Evolutionary conservation across 1,140 invertebrate species (phyloP).

Genomic region (Nephila pilipes): DNA sequence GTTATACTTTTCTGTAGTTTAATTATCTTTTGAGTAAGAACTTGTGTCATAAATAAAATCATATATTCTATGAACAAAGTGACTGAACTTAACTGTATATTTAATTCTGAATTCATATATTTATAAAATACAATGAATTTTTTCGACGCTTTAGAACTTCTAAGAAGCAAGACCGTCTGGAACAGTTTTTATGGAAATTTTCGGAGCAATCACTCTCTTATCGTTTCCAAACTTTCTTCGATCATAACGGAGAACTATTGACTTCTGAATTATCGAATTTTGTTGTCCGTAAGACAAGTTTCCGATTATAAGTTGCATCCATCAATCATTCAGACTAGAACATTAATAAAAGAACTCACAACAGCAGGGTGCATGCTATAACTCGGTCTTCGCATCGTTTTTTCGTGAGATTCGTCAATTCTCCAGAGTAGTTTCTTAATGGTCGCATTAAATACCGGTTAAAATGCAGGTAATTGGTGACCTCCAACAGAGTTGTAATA

Average conservation of each 20-base stretch:
- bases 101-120: too few relatives aligned
- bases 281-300: not conserved
- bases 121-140: too few relatives aligned
- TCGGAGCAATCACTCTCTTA: too few relatives aligned
- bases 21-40: too few relatives aligned
- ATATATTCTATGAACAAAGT: too few relatives aligned
- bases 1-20: too few relatives aligned
- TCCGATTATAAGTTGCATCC: not conserved
- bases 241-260: not conserved
- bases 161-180: too few relatives aligned
- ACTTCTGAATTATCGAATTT: not conserved
- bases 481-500: not conserved
- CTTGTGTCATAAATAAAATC: too few relatives aligned
- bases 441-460: not conserved
- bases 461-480: not conserved
- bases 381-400: not conserved
- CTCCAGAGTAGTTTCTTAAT: not conserved
- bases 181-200: too few relatives aligned
- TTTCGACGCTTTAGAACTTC: too few relatives aligned
- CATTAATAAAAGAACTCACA: slow-evolving; percentile 2
- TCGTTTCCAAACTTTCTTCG: not conserved
- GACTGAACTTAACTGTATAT: too few relatives aligned
- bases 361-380: not conserved
- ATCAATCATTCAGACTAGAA: not conserved
- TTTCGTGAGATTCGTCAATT: not conserved